These are phyloP conservation scores for Ochlodes sylvanus DNA, from an alignment of 2,888 invertebrate genomes.

Conservation along the genomic window DNA sequence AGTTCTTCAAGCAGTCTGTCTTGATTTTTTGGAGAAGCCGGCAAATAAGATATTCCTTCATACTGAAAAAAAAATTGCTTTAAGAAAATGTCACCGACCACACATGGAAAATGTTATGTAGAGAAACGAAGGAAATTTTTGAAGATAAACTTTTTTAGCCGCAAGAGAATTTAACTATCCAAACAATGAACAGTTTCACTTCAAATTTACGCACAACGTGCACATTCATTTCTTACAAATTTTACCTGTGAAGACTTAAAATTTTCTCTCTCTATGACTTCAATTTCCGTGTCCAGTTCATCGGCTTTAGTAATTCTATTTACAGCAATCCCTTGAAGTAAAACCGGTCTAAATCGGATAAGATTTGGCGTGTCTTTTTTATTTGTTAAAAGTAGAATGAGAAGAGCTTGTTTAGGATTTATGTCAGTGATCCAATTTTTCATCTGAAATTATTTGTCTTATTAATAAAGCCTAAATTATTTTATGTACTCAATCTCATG, in stretches of 20 bases:
- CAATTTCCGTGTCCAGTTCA: constrained; percentile 77
- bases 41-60: constrained; percentile 64
- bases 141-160: no score
- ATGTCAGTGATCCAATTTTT: constrained; percentile 69
- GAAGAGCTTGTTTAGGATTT: constrained; percentile 66
- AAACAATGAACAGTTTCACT: no score
- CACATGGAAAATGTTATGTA: no score
- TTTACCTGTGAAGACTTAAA: constrained; percentile 60
- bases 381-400: constrained; percentile 66
- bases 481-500: neutral
- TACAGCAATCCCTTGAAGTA: constrained; percentile 74
- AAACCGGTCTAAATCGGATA: constrained; percentile 60
- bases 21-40: constrained; percentile 59
- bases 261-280: constrained; percentile 74
- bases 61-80: constrained; percentile 52
- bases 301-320: constrained; percentile 70
- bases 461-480: neutral
- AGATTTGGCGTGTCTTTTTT: constrained; percentile 72
- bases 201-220: no score
- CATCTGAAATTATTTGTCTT: constrained; percentile 57
- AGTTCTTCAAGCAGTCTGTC: constrained; percentile 71
- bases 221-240: neutral
- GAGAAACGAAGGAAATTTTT: no score
- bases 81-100: no score
- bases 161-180: no score